phyloP scores from a whole-genome alignment of 2,113 vertebrate genomes.

The Marmota monax region DNA sequence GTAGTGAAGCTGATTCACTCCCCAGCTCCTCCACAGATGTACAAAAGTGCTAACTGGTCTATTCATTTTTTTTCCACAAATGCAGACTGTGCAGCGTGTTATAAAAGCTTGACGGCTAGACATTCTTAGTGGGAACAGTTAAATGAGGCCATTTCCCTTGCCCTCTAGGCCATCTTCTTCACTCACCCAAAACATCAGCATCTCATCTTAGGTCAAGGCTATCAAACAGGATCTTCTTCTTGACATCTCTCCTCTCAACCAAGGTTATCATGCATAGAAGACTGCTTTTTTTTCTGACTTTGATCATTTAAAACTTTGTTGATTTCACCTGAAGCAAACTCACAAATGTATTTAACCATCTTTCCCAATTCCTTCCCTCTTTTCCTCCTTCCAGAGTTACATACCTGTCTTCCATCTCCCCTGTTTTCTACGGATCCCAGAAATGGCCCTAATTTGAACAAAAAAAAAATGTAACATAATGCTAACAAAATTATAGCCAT shows the following conservation, averaged over 20 bases:
- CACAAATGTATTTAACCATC: neutral
- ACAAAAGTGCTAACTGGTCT: neutral
- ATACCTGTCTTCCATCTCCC: neutral
- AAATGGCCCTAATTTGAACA: neutral
- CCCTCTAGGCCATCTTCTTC: neutral
- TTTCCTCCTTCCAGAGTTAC: neutral
- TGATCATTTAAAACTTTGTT: neutral
- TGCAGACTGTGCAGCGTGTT: neutral
- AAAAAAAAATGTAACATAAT: neutral
- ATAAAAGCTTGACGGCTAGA: neutral
- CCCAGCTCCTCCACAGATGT: neutral
- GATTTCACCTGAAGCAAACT: neutral
- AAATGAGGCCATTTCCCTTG: neutral
- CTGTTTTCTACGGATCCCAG: neutral
- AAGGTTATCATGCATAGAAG: neutral
- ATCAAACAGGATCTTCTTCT: neutral
- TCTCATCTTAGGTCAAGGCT: neutral
- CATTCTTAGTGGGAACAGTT: neutral
- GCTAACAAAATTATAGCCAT: slow-evolving; percentile 1
- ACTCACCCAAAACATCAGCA: neutral
- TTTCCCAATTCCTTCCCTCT: neutral
- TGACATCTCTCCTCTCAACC: neutral
- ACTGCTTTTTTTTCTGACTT: neutral
- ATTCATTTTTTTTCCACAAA: neutral
- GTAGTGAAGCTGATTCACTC: neutral